Conservation (phyloP, 2,113 vertebrate species). For the Callionymus lyra region DNA sequence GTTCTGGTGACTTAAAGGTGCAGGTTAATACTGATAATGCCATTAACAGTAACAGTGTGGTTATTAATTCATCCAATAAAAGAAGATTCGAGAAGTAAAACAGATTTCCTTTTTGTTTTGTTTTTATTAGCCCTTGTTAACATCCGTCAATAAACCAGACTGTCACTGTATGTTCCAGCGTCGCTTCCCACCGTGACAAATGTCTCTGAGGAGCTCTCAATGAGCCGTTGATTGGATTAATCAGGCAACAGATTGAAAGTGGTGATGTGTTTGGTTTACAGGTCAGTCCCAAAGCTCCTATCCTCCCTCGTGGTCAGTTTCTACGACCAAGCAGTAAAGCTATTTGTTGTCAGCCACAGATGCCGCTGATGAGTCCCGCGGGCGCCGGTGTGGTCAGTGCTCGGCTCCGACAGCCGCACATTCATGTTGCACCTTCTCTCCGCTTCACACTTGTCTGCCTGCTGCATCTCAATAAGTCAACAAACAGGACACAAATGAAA, state of each 20-base stretch:
- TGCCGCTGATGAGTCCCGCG: slow-evolving; percentile 38
- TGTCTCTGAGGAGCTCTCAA: slow-evolving; percentile 45
- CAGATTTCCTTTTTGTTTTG: too few relatives aligned
- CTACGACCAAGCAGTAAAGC: slow-evolving; percentile 34
- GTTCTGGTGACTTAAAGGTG: too few relatives aligned
- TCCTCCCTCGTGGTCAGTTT: slow-evolving; percentile 33
- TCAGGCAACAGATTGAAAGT: slow-evolving; percentile 55
- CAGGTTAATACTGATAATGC: too few relatives aligned
- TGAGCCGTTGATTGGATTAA: slow-evolving; percentile 60
- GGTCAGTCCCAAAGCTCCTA: slow-evolving; percentile 43
- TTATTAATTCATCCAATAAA: slow-evolving; percentile 12
- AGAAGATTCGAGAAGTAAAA: slow-evolving; percentile 9
- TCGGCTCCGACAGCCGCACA: slow-evolving; percentile 29
- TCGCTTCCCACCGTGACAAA: slow-evolving; percentile 33
- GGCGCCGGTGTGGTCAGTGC: slow-evolving; percentile 28
- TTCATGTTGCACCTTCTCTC: slow-evolving; percentile 7
- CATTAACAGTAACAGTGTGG: too few relatives aligned
- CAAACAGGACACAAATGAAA: slow-evolving; percentile 21
- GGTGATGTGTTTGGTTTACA: slow-evolving; percentile 59
- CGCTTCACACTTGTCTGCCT: slow-evolving; percentile 16
- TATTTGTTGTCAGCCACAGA: slow-evolving; percentile 49
- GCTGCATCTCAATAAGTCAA: slow-evolving; percentile 26
- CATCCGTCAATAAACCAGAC: slow-evolving; percentile 18
- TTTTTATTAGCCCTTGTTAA: too few relatives aligned
- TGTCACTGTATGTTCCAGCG: slow-evolving; percentile 46